phyloP scores from a whole-genome alignment of 2,113 vertebrate species.

The Elephas maximus region DNA sequence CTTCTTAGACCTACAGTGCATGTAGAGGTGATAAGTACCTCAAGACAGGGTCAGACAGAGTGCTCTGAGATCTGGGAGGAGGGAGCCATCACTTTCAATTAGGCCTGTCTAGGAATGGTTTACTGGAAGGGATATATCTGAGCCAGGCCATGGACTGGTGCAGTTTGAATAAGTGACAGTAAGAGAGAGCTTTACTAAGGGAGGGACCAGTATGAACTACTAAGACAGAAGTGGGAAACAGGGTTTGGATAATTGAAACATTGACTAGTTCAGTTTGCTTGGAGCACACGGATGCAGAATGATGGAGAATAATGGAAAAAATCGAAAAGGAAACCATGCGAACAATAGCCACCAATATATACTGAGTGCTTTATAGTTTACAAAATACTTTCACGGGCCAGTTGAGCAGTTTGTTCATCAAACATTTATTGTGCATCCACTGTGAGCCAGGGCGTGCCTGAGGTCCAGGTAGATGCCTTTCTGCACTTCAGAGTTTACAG shows the following conservation, averaged over 20 bases:
- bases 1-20: not conserved
- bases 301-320: not conserved
- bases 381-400: not conserved
- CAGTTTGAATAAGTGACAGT: not conserved
- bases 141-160: not conserved
- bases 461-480: not conserved
- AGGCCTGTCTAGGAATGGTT: not conserved
- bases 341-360: not conserved
- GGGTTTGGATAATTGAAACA: not conserved
- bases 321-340: not conserved
- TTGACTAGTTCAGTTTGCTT: not conserved
- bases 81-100: not conserved
- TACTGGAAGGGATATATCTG: not conserved
- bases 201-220: not conserved
- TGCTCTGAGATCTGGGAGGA: not conserved
- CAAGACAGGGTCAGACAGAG: not conserved
- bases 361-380: slow-evolving; percentile 15
- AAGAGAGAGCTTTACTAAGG: not conserved
- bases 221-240: not conserved
- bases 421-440: not conserved
- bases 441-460: not conserved
- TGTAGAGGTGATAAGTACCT: not conserved
- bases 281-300: not conserved
- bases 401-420: not conserved
- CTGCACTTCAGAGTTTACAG: not conserved